Conservation (phyloP, 2,888 invertebrate genomes). For the Drosophila ustulata region DNA sequence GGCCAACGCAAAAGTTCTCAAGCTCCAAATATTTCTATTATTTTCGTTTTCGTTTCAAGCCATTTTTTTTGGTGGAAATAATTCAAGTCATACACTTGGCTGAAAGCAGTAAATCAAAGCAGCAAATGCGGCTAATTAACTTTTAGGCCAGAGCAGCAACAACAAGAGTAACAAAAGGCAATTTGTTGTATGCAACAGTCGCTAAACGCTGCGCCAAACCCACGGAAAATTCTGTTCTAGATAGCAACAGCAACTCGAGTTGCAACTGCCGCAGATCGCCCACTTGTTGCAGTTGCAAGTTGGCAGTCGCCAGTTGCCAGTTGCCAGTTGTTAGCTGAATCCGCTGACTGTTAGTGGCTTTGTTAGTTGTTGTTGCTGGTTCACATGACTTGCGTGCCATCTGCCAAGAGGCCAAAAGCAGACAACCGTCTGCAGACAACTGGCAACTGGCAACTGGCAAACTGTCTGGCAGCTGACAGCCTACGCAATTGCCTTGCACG, state of each 20-base stretch:
- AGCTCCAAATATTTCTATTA: slow-evolving; percentile 55
- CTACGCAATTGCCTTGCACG: slow-evolving; percentile 72
- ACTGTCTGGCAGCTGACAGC: slow-evolving; percentile 33
- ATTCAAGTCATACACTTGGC: slow-evolving; percentile 57
- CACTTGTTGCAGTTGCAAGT: slow-evolving; percentile 49
- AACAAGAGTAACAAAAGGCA: slow-evolving; percentile 66
- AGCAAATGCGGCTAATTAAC: slow-evolving; percentile 77
- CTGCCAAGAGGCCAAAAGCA: slow-evolving; percentile 61
- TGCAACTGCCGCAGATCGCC: slow-evolving; percentile 51
- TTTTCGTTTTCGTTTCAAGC: slow-evolving; percentile 10
- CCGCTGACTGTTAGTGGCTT: slow-evolving; percentile 40
- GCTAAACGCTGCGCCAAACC: slow-evolving; percentile 60
- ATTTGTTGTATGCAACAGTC: slow-evolving; percentile 65
- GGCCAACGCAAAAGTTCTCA: slow-evolving; percentile 59
- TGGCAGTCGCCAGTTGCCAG: slow-evolving; percentile 31
- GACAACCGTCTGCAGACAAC: slow-evolving; percentile 30
- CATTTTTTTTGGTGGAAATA: slow-evolving; percentile 38
- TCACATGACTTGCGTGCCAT: slow-evolving; percentile 77
- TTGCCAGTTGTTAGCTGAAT: slow-evolving; percentile 20
- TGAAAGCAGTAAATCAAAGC: slow-evolving; percentile 74
- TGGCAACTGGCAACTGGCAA: slow-evolving; percentile 25
- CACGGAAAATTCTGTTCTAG: slow-evolving; percentile 78
- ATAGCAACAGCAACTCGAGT: slow-evolving; percentile 46
- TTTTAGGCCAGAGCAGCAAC: slow-evolving; percentile 62
- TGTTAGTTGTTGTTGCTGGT: slow-evolving; percentile 60